Evolutionary conservation across 2,113 vertebrate genomes (phyloP), one percentile per base, ranked within the genome.

Genomic region (Vulpes vulpes): DNA sequence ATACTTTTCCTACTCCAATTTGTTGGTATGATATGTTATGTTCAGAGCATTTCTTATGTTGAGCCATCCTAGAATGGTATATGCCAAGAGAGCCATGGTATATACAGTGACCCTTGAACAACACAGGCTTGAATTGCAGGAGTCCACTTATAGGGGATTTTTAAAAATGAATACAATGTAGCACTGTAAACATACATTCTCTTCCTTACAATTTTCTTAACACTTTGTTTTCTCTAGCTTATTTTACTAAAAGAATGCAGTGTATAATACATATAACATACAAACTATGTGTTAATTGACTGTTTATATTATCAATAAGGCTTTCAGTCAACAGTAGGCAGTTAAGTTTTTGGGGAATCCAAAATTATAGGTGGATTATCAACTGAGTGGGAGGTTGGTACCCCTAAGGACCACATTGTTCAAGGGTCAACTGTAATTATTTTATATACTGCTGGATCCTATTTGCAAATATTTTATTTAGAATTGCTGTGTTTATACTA

Each of bases 391-490:
- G 25, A 51, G 73, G 43, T 27, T 51, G 43, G 43, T 25, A 76
- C 25, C 43, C 25, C 3, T 76, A 27, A 76, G 14, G 23, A 3
- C 73, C 43, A 76, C 73, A 76, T 51, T 9, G 14, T 76, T 76
- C 73, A 76, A 76, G 14, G 43, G 8, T 49, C 43, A 51, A 27
- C 43, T 27, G 2, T 10, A 74, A 60, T 74, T 32, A 25, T 59
- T 85, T 95, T 30, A 86, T 60, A 67, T 12, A 17, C 23, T 73
- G 7, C 35, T 74, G 11, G 32, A 81, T 53, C 81, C 30, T 86
- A 23, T 67, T 93, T 93, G 32, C 5, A 90, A 81, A 57, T 60
- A 74, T 65, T 92, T 89, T 86, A 49, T 69, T 67, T 95, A 55
- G 20, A 71, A 84, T 32, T 53, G 7, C n/a, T 62, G 17, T 15